phyloP scores from a whole-genome alignment of 2,113 vertebrate genomes.

The Illadopsis cleaveri region DNA sequence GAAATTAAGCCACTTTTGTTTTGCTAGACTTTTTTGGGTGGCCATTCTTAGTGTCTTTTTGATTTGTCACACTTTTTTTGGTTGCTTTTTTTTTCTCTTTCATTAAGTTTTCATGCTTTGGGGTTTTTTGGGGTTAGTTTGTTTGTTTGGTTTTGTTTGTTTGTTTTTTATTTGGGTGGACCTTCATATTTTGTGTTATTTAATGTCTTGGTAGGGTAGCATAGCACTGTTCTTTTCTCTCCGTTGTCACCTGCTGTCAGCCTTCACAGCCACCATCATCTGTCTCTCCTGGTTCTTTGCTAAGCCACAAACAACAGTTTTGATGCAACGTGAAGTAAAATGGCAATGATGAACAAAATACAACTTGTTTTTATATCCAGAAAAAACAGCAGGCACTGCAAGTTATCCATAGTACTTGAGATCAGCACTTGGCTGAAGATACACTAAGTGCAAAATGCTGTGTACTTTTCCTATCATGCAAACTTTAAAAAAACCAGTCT shows the following conservation, averaged over 20 bases:
- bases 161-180: neutral
- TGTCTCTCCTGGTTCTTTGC: neutral
- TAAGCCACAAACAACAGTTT: accelerated
- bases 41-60: neutral
- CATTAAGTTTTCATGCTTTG: neutral
- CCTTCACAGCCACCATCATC: neutral
- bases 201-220: neutral
- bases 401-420: neutral
- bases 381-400: neutral
- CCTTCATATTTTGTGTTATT: neutral
- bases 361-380: neutral
- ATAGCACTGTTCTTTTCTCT: neutral
- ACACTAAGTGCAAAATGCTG: neutral
- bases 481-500: neutral
- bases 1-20: neutral
- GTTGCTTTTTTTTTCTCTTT: neutral
- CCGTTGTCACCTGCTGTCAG: neutral
- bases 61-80: neutral
- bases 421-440: neutral
- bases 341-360: neutral
- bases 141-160: neutral
- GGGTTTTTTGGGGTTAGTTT: too few relatives aligned
- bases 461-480: neutral
- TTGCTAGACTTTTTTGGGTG: neutral
- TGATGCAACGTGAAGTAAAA: neutral